Conservation (phyloP, 1,140 invertebrate species). For the Drosophila ambigua region DNA sequence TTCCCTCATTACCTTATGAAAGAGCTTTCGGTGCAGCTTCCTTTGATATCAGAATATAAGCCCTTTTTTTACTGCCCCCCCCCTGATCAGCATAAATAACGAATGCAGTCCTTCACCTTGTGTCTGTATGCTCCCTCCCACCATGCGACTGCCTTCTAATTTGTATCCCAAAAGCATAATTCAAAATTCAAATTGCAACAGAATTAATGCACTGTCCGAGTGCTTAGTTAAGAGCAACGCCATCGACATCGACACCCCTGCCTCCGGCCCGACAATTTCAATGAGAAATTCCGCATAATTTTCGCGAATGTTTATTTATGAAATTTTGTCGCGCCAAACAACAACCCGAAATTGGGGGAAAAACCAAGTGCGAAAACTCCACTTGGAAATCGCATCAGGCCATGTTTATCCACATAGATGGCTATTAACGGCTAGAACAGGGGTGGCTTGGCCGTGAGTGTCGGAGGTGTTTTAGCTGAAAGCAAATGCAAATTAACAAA, state of each 20-base stretch:
- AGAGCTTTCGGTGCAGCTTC: conserved; percentile 16
- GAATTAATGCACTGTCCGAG: conserved; percentile 60
- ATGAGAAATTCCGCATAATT: conserved; percentile 68
- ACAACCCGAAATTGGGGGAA: neutral
- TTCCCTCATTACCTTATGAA: conserved; percentile 30
- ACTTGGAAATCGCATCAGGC: conserved; percentile 27
- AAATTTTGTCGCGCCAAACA: conserved; percentile 60
- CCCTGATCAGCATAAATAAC: conserved; percentile 37
- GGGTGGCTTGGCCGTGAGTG: conserved; percentile 9
- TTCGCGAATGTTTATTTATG: conserved; percentile 73
- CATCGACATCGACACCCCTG: neutral
- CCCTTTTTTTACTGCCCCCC: conserved; percentile 12
- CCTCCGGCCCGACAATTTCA: conserved; percentile 19
- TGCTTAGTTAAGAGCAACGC: conserved; percentile 66
- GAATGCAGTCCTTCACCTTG: conserved; percentile 18
- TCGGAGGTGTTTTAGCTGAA: conserved; percentile 65
- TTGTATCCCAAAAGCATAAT: conserved; percentile 72
- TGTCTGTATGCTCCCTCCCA: conserved; percentile 3
- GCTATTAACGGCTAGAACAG: conserved; percentile 42
- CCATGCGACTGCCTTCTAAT: conserved; percentile 30
- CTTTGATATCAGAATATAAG: conserved; percentile 35
- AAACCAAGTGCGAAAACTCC: conserved; percentile 13
- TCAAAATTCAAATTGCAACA: conserved; percentile 73
- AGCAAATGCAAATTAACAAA: conserved; percentile 75
- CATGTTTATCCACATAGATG: conserved; percentile 25